These are phyloP conservation scores for Chaitophorus viminalis DNA, from an alignment of 2,888 invertebrate species.

Conservation along the genomic window DNA sequence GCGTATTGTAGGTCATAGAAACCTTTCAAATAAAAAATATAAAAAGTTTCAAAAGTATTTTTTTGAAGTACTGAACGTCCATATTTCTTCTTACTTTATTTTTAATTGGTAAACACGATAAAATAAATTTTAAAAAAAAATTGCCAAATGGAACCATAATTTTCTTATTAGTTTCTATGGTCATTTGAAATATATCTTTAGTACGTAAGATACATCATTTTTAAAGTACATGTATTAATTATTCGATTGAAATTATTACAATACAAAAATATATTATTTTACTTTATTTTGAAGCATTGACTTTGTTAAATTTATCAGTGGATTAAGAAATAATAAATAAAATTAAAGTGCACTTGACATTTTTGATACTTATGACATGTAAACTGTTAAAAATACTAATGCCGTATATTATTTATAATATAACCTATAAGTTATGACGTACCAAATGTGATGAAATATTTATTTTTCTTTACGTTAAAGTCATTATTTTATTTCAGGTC, in stretches of 20 bases:
- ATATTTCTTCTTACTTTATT: not conserved
- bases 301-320: not conserved
- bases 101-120: not conserved
- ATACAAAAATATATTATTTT: no score
- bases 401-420: not conserved
- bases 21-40: slow-evolving; percentile 15
- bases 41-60: not conserved
- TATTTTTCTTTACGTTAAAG: not conserved
- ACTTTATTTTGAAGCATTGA: no score
- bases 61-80: not conserved
- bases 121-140: no score
- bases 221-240: no score
- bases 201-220: not conserved
- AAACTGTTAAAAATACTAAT: not conserved
- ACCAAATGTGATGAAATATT: not conserved
- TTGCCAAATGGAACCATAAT: no score
- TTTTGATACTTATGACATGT: no score
- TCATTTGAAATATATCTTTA: no score
- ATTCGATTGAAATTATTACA: no score
- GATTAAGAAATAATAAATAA: not conserved
- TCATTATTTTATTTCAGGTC: slow-evolving; percentile 6
- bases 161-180: no score
- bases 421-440: no score
- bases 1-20: slow-evolving; percentile 8
- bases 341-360: not conserved